A percentile compares a stretch with the other conserved stretches of the same genome.
These are phyloP conservation scores for Danionella dracula DNA, from an alignment of 2,797 vertebrate genomes.

Conservation along the genomic window DNA sequence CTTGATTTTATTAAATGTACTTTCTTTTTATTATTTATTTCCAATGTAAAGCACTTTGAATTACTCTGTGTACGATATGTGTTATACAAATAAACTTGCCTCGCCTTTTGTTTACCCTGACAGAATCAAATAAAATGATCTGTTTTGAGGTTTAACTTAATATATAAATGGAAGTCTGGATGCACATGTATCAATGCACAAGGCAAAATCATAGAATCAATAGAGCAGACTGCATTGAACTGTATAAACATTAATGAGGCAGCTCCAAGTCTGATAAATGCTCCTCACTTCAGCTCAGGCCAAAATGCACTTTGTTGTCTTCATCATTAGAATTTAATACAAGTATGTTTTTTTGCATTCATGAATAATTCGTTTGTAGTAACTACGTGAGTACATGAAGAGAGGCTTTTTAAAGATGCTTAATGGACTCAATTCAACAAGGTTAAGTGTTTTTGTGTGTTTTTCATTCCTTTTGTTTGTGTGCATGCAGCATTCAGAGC, in stretches of 20 bases:
- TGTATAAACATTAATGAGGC: slow-evolving; percentile 10
- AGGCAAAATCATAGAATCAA: too few species aligned
- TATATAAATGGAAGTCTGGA: too few species aligned
- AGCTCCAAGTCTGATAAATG: neutral
- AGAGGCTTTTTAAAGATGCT: neutral
- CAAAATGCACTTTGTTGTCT: slow-evolving; percentile 24
- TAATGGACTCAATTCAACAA: slow-evolving; percentile 30
- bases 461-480: slow-evolving; percentile 20
- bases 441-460: slow-evolving; percentile 38
- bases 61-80: too few species aligned
- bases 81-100: too few species aligned
- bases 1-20: too few species aligned
- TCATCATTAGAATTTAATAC: slow-evolving; percentile 6
- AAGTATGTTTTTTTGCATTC: neutral
- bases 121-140: too few species aligned
- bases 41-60: too few species aligned
- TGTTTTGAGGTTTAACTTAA: too few species aligned
- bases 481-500: neutral
- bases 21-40: too few species aligned
- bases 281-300: neutral
- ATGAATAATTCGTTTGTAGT: slow-evolving; percentile 28
- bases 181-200: too few species aligned
- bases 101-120: too few species aligned
- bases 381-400: slow-evolving; percentile 15
- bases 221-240: too few species aligned